These are phyloP conservation scores for Pollicipes pollicipes DNA, from an alignment of 1,140 invertebrate genomes.

Conservation along the genomic window DNA sequence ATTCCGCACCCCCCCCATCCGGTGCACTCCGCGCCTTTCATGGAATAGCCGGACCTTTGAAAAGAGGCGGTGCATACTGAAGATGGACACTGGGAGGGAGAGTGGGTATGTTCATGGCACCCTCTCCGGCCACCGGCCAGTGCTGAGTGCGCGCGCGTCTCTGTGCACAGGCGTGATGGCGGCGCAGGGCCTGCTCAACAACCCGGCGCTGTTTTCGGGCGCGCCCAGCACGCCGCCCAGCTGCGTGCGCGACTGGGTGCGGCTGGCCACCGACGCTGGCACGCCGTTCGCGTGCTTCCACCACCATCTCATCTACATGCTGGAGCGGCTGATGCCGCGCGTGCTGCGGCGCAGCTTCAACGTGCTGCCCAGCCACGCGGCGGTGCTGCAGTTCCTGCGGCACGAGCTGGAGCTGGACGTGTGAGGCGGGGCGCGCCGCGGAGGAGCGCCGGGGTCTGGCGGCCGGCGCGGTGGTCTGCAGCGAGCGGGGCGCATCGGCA, in stretches of 20 bases:
- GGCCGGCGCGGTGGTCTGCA: too few species aligned
- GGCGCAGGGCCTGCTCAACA: conserved; percentile 69
- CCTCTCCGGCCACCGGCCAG: too few species aligned
- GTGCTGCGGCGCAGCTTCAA: conserved; percentile 57
- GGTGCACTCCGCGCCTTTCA: too few species aligned
- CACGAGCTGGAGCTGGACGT: conserved; percentile 25
- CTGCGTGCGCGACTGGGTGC: conserved; percentile 73
- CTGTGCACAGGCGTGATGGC: conserved; percentile 64
- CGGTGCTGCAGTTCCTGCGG: conserved; percentile 51
- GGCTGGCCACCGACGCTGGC: conserved; percentile 41
- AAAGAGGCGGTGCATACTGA: too few species aligned
- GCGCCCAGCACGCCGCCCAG: conserved; percentile 42
- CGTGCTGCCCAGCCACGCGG: conserved; percentile 43
- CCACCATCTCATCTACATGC: conserved; percentile 86
- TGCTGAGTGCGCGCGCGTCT: too few species aligned
- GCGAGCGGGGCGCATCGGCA: too few species aligned
- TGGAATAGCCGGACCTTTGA: too few species aligned
- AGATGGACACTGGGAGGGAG: too few species aligned
- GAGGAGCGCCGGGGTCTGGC: too few species aligned
- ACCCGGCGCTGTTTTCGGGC: conserved; percentile 73
- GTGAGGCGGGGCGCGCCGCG: not conserved
- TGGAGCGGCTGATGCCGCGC: conserved; percentile 55
- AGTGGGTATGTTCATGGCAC: too few species aligned
- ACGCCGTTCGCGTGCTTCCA: conserved; percentile 65
- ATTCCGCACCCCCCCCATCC: too few species aligned